Evolutionary conservation across 2,113 vertebrate species (phyloP), one percentile per base, ranked within the genome.

Genomic region (Pristiophorus japonicus): DNA sequence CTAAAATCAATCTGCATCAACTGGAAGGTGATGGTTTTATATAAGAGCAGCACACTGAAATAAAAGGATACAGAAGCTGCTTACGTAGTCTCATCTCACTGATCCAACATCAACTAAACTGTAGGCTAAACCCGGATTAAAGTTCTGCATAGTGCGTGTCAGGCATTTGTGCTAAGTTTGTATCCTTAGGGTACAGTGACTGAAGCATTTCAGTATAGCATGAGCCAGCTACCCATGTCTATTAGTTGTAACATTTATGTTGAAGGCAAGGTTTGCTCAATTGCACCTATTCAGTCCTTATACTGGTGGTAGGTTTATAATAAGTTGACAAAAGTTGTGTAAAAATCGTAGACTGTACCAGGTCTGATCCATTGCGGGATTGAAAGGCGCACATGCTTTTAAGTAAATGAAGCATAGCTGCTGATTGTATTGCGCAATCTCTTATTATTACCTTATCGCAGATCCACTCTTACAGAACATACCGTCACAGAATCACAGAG

Each of bases 1-100:
- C 38, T 94, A 94, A 94, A 94, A 94, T 94, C 66, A n/a, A n/a
- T n/a, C n/a, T n/a, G n/a, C n/a, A n/a, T n/a, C n/a, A 94, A 94
- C 16, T 47, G n/a, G 12, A 18, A 91, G 42, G 47, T 67, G 66
- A 92, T 70, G 42, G 38, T 27, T 47, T 94, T 94, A 73, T 51
- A 22, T 94, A 51, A 94, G 65, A 47, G 27, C 8, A 55, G 87
- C 65, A 47, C 51, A 70, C 51, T 94, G 66, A 94, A 30, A 94
- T 67, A 27, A 73, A 94, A 70, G 24, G 92, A 34, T 24, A 70
- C 12, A 70, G 51, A 94, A 94, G 93, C 93, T 34, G 93, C 93
- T 94, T 94, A 70, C 42, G 73, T 4, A 34, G 42, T 16, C 38
- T 94, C 66, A 94, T 42, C 65, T 94, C 63, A 65, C 45, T 70